Evolutionary conservation across 1,140 invertebrate species (phyloP), one percentile per base, ranked within the genome.

Genomic region (Maniola jurtina): DNA sequence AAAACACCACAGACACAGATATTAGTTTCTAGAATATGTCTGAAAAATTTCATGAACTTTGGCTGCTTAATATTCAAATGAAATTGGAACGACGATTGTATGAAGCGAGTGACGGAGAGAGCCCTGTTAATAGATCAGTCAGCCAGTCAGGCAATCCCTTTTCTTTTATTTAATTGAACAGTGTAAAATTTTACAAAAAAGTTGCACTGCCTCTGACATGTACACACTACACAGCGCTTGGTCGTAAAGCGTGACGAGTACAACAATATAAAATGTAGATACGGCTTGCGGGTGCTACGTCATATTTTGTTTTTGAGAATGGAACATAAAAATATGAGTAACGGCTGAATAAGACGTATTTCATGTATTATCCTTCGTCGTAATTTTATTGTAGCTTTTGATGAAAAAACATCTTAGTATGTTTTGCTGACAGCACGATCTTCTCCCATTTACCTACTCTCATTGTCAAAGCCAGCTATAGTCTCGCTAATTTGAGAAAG

Each of bases 221-320:
- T 34, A 55, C 52, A 55, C 52, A 55, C 33, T 34, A 55, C 52
- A 55, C 52, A 55, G 33, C 52, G 33, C 11, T 55, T 34, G 11
- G 25, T 55, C 52, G 52, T 55, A 55, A 55, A 55, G 33, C 52
- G 52, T 55, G 52, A 55, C 34, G 10, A 55, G 52, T 25, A 3
- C 52, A 34, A 25, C 52, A 55, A 55, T 55, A 55, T 11, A 55
- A 34, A 34, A 55, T 34, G 52, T 55, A 7, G 15, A 25, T 25
- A 25, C 25, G 15, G 13, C 0, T 8, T 45, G 33, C 33, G 5
- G 52, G 6, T 33, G 25, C 52, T 55, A 55, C 48, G 11, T 52
- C 48, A 52, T 52, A 36, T 36, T 36, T 25, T 52, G 48, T 34
- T 34, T 25, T 55, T 55, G 6, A 55, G 52, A 34, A 5, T 4